These are phyloP conservation scores for Pseudomugil gertrudae DNA, from an alignment of 2,797 vertebrate species.

Conservation along the genomic window DNA sequence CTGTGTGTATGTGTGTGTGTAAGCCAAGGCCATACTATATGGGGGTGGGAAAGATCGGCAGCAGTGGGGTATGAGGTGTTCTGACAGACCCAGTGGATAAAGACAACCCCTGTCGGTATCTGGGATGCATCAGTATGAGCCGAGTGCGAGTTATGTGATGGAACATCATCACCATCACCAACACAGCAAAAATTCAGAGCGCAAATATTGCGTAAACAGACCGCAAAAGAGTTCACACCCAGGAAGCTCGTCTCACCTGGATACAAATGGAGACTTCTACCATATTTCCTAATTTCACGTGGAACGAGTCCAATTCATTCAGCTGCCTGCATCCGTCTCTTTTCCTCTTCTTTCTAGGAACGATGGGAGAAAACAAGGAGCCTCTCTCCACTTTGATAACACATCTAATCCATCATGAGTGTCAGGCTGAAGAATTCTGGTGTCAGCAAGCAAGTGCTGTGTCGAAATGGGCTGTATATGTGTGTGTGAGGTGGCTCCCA, in stretches of 20 bases:
- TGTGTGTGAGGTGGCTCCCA: constrained; percentile 58
- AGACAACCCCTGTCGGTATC: constrained; percentile 33
- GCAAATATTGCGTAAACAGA: not conserved
- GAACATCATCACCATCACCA: constrained; percentile 22
- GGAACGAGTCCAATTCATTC: constrained; percentile 50
- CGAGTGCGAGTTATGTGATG: constrained; percentile 29
- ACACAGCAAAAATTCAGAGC: not conserved
- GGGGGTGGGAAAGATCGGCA: constrained; percentile 20
- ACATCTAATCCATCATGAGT: constrained; percentile 84
- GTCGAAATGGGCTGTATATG: constrained; percentile 57
- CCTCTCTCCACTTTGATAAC: constrained; percentile 80
- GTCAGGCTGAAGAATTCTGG: constrained; percentile 81
- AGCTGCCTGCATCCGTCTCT: constrained; percentile 34
- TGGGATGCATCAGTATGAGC: constrained; percentile 27
- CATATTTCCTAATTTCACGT: constrained; percentile 64
- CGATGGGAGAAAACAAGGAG: constrained; percentile 68
- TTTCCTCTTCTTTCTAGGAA: constrained; percentile 28
- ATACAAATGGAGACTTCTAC: constrained; percentile 60
- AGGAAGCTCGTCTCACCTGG: constrained; percentile 34
- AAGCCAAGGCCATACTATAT: not conserved
- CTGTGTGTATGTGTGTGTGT: not conserved
- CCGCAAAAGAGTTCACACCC: constrained; percentile 38
- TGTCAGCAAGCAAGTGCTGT: constrained; percentile 69
- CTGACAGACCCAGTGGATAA: constrained; percentile 42
- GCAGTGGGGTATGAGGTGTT: constrained; percentile 25